Conservation (phyloP, 2,797 vertebrate genomes). For the Trematomus bernacchii region DNA sequence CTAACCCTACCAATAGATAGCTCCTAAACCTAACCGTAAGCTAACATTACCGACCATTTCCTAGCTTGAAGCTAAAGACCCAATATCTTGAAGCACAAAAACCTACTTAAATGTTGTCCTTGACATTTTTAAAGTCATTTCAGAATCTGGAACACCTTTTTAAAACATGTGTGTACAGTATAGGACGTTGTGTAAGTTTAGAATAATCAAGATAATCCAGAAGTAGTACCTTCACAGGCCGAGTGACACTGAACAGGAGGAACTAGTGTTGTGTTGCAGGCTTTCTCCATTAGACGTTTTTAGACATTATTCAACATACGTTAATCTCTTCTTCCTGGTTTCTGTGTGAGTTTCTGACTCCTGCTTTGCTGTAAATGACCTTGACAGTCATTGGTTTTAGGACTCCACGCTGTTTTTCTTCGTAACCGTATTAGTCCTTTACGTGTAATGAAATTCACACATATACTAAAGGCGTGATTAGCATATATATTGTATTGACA, state of each 20-base stretch:
- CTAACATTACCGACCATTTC: no score
- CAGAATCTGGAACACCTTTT: no score
- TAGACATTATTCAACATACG: conserved; percentile 6
- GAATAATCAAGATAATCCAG: background rate
- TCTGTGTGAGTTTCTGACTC: conserved; percentile 19
- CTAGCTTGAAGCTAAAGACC: no score
- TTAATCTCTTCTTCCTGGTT: background rate
- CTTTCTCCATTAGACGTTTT: background rate
- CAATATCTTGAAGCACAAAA: no score
- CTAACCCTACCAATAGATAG: no score
- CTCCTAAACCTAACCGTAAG: no score
- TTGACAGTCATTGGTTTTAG: conserved; percentile 62
- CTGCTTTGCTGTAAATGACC: conserved; percentile 58
- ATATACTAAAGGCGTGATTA: conserved; percentile 78
- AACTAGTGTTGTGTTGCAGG: no score
- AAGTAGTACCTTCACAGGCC: no score
- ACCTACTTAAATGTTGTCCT: no score
- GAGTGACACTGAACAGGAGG: no score
- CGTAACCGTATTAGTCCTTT: conserved; percentile 62
- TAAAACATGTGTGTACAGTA: no score
- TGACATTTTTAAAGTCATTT: no score
- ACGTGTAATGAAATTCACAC: conserved; percentile 75
- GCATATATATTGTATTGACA: conserved; percentile 84
- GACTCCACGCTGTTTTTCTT: conserved; percentile 40
- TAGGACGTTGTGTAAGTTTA: background rate